A percentile compares a stretch with the other conserved stretches of the same genome.
These are phyloP conservation scores for Drosophila rufa DNA, from an alignment of 1,140 invertebrate genomes.

Conservation along the genomic window DNA sequence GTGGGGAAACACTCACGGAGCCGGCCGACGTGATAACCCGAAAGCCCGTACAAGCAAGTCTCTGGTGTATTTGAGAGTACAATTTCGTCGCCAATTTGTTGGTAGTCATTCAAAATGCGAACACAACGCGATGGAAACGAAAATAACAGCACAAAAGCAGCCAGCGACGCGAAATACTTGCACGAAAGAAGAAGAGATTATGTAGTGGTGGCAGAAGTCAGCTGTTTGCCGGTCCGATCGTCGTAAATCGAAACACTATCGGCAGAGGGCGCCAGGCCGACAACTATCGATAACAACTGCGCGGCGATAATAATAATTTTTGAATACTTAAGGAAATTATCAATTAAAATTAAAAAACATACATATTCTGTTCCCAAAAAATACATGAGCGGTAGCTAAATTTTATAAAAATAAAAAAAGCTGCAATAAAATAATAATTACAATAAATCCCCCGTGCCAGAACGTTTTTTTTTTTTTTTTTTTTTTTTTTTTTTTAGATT, in stretches of 20 bases:
- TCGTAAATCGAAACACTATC: not conserved
- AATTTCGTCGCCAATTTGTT: not conserved
- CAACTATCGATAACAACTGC: not conserved
- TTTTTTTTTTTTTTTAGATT: not conserved
- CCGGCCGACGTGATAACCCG: not conserved
- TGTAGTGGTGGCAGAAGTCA: not conserved
- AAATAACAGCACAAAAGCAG: not conserved
- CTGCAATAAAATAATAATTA: too few species aligned
- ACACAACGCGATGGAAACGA: not conserved
- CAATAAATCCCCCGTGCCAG: too few species aligned
- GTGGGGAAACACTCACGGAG: constrained; percentile 3
- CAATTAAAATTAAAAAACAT: not conserved
- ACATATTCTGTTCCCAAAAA: too few species aligned
- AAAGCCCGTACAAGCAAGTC: not conserved
- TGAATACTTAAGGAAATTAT: too few species aligned
- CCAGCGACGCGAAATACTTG: not conserved
- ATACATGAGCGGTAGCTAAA: too few species aligned
- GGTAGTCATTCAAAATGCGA: constrained; percentile 12
- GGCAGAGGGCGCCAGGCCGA: not conserved
- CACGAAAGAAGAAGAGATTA: constrained; percentile 6
- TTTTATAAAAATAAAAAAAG: too few species aligned
- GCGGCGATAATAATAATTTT: not conserved
- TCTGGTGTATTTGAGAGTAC: not conserved
- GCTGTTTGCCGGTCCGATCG: not conserved
- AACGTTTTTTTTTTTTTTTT: too few species aligned